These are phyloP conservation scores for Cactoblastis cactorum DNA, from an alignment of 2,888 invertebrate genomes.

Conservation along the genomic window DNA sequence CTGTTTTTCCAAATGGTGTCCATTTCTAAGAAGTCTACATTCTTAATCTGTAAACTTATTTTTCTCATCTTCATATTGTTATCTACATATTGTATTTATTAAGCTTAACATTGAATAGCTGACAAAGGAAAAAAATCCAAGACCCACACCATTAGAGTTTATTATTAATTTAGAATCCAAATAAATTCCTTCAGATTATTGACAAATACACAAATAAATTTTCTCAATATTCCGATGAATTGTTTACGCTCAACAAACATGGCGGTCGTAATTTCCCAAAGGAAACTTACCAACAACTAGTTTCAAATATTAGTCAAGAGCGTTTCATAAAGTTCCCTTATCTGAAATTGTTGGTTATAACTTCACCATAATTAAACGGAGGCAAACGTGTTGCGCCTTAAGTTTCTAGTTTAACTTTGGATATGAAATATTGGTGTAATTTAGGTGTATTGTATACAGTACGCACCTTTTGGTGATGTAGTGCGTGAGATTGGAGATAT, in stretches of 20 bases:
- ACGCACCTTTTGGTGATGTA: not conserved
- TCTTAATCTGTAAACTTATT: too few relatives aligned
- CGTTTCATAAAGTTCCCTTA: slow-evolving; percentile 18
- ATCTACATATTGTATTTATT: too few relatives aligned
- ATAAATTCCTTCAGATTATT: too few relatives aligned
- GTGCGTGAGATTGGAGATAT: not conserved
- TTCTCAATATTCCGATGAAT: too few relatives aligned
- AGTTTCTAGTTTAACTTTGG: slow-evolving; percentile 18
- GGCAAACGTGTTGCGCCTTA: slow-evolving; percentile 22
- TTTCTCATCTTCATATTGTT: too few relatives aligned
- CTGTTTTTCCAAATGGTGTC: too few relatives aligned
- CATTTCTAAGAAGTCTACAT: too few relatives aligned
- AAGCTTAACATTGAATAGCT: too few relatives aligned
- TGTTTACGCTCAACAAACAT: not conserved
- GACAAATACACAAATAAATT: too few relatives aligned
- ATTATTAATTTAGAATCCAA: too few relatives aligned
- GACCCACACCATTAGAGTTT: too few relatives aligned
- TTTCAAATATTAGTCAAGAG: slow-evolving; percentile 17
- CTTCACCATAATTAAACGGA: slow-evolving; percentile 25
- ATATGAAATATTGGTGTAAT: slow-evolving; percentile 20
- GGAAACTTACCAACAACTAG: slow-evolving; percentile 17
- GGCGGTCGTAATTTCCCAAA: slow-evolving; percentile 13
- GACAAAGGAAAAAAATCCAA: too few relatives aligned
- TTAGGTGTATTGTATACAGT: slow-evolving; percentile 5
- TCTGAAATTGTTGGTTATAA: slow-evolving; percentile 24